phyloP scores from a whole-genome alignment of 2,797 vertebrate genomes.

The Sebastolobus alascanus region DNA sequence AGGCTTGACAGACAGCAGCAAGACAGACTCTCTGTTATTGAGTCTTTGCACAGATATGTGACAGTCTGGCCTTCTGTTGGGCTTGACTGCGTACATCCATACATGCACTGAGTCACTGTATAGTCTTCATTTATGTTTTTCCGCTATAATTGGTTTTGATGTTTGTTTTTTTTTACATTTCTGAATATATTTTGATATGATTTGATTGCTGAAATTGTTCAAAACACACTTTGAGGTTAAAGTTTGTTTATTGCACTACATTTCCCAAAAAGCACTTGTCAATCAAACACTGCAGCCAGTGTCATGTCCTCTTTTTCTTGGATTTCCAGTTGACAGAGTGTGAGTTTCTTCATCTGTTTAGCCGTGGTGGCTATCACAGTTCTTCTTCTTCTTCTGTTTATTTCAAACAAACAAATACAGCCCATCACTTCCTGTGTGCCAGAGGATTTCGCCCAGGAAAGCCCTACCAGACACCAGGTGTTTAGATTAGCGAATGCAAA shows the following conservation, averaged over 20 bases:
- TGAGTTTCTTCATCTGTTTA: background rate
- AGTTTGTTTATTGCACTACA: background rate
- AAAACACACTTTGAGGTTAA: background rate
- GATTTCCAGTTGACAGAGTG: background rate
- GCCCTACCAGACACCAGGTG: slow-evolving; percentile 71
- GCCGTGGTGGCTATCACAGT: slow-evolving; percentile 1
- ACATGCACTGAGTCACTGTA: slow-evolving; percentile 32
- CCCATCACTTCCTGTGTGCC: slow-evolving; percentile 57
- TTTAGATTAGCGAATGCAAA: slow-evolving; percentile 72
- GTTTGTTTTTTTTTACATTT: background rate
- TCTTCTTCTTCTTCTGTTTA: slow-evolving; percentile 33
- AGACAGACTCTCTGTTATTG: slow-evolving; percentile 69
- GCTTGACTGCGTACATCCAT: slow-evolving; percentile 38
- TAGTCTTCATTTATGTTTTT: slow-evolving; percentile 13
- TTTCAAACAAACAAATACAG: slow-evolving; percentile 61
- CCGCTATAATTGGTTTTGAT: slow-evolving; percentile 21
- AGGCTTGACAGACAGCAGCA: slow-evolving; percentile 78
- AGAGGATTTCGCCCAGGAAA: slow-evolving; percentile 60
- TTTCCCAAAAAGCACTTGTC: slow-evolving; percentile 19
- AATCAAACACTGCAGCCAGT: slow-evolving; percentile 28
- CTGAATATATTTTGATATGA: background rate
- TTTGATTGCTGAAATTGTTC: background rate
- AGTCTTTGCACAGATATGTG: slow-evolving; percentile 77
- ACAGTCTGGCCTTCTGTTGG: slow-evolving; percentile 70
- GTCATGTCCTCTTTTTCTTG: background rate